Evolutionary conservation across 2,113 vertebrate genomes (phyloP), one percentile per base, ranked within the genome.

Genomic region (Takifugu flavidus): DNA sequence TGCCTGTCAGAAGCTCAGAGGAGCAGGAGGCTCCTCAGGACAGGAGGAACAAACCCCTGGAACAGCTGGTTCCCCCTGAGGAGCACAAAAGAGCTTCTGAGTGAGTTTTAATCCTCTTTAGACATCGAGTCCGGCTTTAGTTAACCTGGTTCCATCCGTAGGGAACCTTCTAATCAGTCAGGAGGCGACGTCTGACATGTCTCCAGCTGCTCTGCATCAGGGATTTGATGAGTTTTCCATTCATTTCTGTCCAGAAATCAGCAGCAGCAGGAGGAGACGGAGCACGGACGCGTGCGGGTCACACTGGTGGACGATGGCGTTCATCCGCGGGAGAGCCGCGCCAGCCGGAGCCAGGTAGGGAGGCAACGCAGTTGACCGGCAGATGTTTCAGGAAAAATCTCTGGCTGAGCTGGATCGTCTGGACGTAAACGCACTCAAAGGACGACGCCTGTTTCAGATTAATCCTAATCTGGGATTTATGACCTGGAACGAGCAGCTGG

Each of bases 281-380:
- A 4, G 6, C 55, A 34, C 46, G 62, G 43, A 49, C 50, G 20
- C 0, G 50, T 74, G 51, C 45, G 47, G 59, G 70, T 76, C 14
- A 65, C 67, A 1, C 46, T 56, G n/a, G 53, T 13, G 13, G 79
- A 79, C 1, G 27, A 57, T 31, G 28, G 15, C 10, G 4, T 13
- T 5, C 15, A 65, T 26, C 34, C 26, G 6, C 67, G 63, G 65
- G 75, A 70, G 42, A 5, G 56, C 0, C 28, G 67, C 3, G 25
- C 25, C 60, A 58, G 50, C 59, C 68, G 25, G 42, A 64, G n/a
- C 52, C 64, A 79, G 79, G 89, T 90, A 46, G 53, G 72, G 68
- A 56, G 72, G 69, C 45, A 11, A 14, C 20, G 20, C 20, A 20
- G 20, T 20, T 20, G 20, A 20, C 20, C 20, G 20, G 20, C 20